These are phyloP conservation scores for Tyto alba DNA, from an alignment of 2,113 vertebrate species.

Conservation along the genomic window DNA sequence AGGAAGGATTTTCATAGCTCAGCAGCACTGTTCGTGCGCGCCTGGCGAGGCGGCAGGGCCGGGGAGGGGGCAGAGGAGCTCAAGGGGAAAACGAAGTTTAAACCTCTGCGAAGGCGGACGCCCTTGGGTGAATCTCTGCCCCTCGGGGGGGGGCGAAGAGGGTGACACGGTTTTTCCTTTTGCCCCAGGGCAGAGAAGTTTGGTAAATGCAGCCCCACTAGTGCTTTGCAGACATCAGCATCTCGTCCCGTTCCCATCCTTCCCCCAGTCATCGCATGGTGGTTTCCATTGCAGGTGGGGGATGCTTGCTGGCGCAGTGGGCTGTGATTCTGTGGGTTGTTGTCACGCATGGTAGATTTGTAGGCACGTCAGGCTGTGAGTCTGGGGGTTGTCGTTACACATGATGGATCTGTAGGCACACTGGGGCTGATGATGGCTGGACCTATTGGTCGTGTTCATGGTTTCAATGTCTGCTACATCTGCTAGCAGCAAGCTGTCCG, in stretches of 20 bases:
- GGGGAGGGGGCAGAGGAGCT: background rate
- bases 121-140: background rate
- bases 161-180: background rate
- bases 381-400: fast-evolving
- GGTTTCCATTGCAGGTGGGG: background rate
- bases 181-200: background rate
- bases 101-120: background rate
- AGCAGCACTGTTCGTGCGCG: constrained; percentile 42
- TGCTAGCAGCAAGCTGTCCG: background rate
- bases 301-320: too few relatives aligned
- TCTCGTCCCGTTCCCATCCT: background rate
- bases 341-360: fast-evolving
- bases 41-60: background rate
- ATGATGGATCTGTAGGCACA: background rate
- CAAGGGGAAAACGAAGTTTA: background rate
- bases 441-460: fast-evolving
- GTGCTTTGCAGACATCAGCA: too few relatives aligned
- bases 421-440: fast-evolving
- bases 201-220: too few relatives aligned
- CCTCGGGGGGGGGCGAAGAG: background rate
- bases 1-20: constrained; percentile 62
- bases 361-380: background rate
- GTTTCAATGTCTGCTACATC: background rate
- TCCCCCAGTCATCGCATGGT: fast-evolving
- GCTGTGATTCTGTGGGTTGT: background rate